phyloP scores from a whole-genome alignment of 2,797 vertebrate species.

The Gymnothorax reevesii region DNA sequence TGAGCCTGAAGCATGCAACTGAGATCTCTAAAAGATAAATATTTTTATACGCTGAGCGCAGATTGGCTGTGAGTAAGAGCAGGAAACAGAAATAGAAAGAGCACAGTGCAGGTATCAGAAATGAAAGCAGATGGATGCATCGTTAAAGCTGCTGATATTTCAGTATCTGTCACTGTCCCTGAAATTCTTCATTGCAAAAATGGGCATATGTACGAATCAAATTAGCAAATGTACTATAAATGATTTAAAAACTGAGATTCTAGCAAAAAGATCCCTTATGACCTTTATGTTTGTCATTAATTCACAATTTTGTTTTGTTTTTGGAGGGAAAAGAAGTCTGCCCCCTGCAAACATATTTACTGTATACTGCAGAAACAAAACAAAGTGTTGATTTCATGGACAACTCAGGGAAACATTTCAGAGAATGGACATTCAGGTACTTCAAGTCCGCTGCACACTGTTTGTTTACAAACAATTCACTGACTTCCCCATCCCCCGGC shows the following conservation, averaged over 20 bases:
- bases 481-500: background rate
- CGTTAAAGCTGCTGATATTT: too few species aligned
- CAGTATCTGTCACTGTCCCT: background rate
- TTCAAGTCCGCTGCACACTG: background rate
- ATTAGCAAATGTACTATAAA: background rate
- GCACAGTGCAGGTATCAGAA: background rate
- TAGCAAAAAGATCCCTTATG: background rate
- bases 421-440: background rate
- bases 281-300: background rate
- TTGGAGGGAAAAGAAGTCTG: background rate
- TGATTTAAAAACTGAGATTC: background rate
- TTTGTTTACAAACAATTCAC: background rate
- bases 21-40: too few species aligned
- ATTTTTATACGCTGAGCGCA: too few species aligned
- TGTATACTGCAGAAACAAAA: background rate
- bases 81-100: background rate
- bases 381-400: background rate
- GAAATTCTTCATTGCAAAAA: background rate
- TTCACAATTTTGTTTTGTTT: background rate
- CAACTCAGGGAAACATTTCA: background rate
- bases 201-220: background rate
- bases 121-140: too few species aligned
- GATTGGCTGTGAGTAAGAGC: background rate
- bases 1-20: too few species aligned
- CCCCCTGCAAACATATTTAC: background rate